Evolutionary conservation across 2,888 invertebrate genomes (phyloP), one percentile per base, ranked within the genome.

Genomic region (Sericinus montela): DNA sequence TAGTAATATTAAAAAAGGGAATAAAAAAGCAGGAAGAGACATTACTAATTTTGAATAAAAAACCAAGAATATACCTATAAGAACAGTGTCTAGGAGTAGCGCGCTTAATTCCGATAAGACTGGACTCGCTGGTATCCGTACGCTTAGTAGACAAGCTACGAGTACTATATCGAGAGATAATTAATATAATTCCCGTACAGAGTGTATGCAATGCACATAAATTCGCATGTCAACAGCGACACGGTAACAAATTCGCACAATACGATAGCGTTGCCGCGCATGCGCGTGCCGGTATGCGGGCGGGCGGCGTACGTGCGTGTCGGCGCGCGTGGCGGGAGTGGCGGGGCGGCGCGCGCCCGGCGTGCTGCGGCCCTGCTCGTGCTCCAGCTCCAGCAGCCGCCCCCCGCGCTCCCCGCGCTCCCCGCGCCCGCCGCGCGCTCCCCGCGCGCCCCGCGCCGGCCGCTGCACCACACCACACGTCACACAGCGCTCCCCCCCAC

Each of bases 361-460:
- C 72, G 89, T 89, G 80, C 87, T 86, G 74, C 87, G 81, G 59
- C 88, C 89, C 65, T 80, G 79, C 73, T 83, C 86, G 66, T 78
- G 84, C 77, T 89, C 89, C 65, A 78, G 77, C 63, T 89, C 89
- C 60, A 90, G 80, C 57, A 89, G 83, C 13, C 59, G 76, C 74
- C 42, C 63, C 57, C 57, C 65, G 55, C 58, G 61, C 57, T 44
- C 59, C 38, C 55, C 55, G 50, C 57, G 51, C 48, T 38, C 52
- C 47, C 52, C 57, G 51, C 57, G 51, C 58, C 54, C 44, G 55
- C 53, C 41, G 51, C 55, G 51, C 60, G 56, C 11, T 3, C 52
- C 46, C 53, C 56, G 50, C 58, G 55, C 41, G 56, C 54, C 42
- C 51, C 56, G 50, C 60, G 56, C 43, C 55, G 55, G 48, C 45